These are phyloP conservation scores for Cacajao melanocephalus DNA, from an alignment of 2,797 vertebrate genomes.

Conservation along the genomic window DNA sequence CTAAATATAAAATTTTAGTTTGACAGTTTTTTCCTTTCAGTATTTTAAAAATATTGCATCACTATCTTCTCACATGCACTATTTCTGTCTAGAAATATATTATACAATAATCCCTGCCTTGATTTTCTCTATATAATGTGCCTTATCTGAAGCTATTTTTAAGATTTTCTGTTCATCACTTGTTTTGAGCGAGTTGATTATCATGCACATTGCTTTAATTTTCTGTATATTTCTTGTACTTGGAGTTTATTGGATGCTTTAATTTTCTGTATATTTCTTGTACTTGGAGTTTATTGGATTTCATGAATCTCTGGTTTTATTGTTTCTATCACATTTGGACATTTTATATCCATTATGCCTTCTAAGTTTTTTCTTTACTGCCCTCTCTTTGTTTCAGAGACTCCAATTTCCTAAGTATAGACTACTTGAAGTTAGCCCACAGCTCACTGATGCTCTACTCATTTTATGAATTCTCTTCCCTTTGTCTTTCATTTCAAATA, in stretches of 20 bases:
- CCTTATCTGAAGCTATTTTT: background rate
- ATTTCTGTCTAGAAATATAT: background rate
- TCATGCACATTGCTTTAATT: background rate
- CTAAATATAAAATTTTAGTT: background rate
- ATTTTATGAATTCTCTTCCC: background rate
- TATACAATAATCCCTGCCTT: background rate
- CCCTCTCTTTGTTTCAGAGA: background rate
- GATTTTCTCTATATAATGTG: background rate
- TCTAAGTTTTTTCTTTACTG: background rate
- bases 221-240: background rate
- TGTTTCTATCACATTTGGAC: background rate
- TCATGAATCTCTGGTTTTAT: background rate
- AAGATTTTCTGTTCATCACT: background rate
- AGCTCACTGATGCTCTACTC: background rate
- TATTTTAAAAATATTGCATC: background rate
- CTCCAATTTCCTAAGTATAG: background rate
- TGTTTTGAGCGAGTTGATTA: background rate
- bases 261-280: background rate
- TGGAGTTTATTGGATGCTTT: background rate
- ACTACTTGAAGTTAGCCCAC: background rate
- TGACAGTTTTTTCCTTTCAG: background rate
- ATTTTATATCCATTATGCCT: background rate
- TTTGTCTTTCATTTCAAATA: background rate
- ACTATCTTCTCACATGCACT: background rate
- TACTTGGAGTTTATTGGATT: background rate